Conservation (phyloP, 2,888 invertebrate species). For the Acheta domesticus region DNA sequence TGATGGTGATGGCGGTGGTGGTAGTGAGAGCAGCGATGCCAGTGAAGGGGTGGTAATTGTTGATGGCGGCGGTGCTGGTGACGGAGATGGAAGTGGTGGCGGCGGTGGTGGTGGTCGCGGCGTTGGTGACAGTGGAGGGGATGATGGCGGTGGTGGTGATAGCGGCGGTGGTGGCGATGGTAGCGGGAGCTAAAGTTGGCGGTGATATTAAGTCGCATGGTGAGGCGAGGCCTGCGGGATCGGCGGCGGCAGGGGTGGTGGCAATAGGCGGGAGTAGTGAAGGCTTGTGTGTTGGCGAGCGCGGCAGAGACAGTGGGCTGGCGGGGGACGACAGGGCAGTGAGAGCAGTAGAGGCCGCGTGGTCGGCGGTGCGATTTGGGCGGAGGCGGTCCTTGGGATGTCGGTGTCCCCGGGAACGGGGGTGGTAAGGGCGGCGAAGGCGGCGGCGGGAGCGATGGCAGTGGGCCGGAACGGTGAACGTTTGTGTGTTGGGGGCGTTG, state of each 20-base stretch:
- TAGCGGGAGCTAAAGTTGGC: background rate
- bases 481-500: too few relatives aligned
- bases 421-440: too few relatives aligned
- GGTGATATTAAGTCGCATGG: background rate
- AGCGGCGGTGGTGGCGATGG: background rate
- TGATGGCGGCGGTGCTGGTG: background rate
- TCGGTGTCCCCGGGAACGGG: too few relatives aligned
- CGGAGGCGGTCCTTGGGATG: too few relatives aligned
- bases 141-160: background rate
- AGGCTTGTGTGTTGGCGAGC: background rate
- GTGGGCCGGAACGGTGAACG: too few relatives aligned
- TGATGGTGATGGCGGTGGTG: background rate
- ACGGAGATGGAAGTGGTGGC: background rate
- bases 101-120: background rate
- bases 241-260: background rate
- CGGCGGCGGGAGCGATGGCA: too few relatives aligned
- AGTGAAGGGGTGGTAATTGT: background rate
- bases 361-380: too few relatives aligned
- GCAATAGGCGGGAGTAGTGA: too few relatives aligned
- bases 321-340: background rate
- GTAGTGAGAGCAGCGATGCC: background rate
- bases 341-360: too few relatives aligned
- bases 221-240: background rate
- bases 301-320: background rate
- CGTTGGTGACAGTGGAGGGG: background rate